Base-by-base conservation (phyloP, 2,797 vertebrate genomes). In the Bradypus variegatus region DNA sequence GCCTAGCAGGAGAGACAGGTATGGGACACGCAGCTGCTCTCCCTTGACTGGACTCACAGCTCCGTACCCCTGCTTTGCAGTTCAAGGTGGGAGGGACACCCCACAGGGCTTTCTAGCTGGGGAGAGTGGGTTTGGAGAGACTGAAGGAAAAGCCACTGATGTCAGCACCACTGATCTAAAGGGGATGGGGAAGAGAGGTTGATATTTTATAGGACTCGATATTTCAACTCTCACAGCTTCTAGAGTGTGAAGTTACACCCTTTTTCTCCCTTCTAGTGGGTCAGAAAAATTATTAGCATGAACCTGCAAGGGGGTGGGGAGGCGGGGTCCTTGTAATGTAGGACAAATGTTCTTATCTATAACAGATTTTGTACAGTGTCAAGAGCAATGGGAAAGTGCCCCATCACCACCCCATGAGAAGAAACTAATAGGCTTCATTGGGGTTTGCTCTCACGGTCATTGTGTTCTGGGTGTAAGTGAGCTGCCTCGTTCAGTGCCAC, bases 401-500 rank as follows among this genome's bases (percentile, higher is more conserved):
- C 18, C 19, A 23, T 4, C 10, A 10, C 33, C 16, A 10, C 11
- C 6, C 19, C 11, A 1, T 45, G 15, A 55, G 23, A 38, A 80
- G 65, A 69, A 70, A 62, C 31, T 29, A 41, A 14, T 25, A 14
- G 69, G 16, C 18, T 33, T 88, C 15, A n/a, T n/a, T 45, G 23
- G 70, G 21, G 8, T 23, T 69, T 55, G 25, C 36, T 58, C 50
- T 50, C 14, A 11, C 13, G 3, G 23, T 85, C 15, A 4, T 1
- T 48, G 2, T 41, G 13, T 58, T 70, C 15, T 27, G 19, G 3
- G 16, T 18, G n/a, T 67, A 16, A 80, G 16, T 67, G 16, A 80
- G 16, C 36, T 6, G 2, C 29, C 55, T 16, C 15, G 9, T 41
- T 65, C 1, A n/a, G 48, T 48, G 6, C 62, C 18, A 0, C 12